Evolutionary conservation across 2,888 invertebrate species (phyloP), one percentile per base, ranked within the genome.

Genomic region (Clanis bilineata): DNA sequence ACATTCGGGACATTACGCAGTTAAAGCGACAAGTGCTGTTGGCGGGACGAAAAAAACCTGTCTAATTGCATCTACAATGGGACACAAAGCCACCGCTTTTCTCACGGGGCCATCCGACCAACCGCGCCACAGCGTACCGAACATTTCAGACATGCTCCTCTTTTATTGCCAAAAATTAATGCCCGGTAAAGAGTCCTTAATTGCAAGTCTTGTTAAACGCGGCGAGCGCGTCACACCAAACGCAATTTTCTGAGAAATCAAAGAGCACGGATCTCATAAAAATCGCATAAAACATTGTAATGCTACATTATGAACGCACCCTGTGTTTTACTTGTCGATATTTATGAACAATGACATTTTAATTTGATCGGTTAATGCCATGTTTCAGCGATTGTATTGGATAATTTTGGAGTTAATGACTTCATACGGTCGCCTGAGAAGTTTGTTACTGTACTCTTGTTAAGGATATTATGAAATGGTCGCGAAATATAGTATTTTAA

Each of bases 121-220:
- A 41, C 41, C 28, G 32, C 88, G 82, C 84, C 87, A 73, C 68
- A 74, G 85, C 88, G 89, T 82, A 86, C 88, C 88, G 84, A 83
- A 84, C 90, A 91, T 91, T 87, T 82, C 85, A 69, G 71, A 85
- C 86, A 79, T 81, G 88, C 90, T 83, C 86, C 79, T 86, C 88
- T 90, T 91, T 92, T 92, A 92, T 92, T 92, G 90, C 91, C 92
- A 90, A 92, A 92, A 92, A 92, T 92, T 90, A 92, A 91, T 90
- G 91, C 83, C 85, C 90, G 76, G 88, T 86, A 90, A 90, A 91
- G 82, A 90, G 90, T 79, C 82, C 86, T 81, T 91, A 92, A 92
- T 91, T 91, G 83, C 89, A 80, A 82, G 79, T 81, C 83, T 39
- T 58, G 18, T 36, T 72, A 71, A 73, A 69, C 73, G 69, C 75